Evolutionary conservation across 1,140 invertebrate species (phyloP).

Genomic region (Drosophila athabasca): DNA sequence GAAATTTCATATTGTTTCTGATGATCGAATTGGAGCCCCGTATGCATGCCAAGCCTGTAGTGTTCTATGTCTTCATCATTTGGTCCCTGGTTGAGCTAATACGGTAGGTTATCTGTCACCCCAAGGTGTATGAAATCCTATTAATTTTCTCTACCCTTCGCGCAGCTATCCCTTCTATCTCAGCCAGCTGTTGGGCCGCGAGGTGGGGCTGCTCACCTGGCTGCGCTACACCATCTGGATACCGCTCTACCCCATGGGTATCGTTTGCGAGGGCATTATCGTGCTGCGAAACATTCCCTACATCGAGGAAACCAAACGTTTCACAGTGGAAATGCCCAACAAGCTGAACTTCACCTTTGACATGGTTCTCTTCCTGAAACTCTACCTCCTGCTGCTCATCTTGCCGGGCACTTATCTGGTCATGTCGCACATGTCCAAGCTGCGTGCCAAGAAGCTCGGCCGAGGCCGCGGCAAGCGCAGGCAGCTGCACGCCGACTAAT

Average conservation of each 20-base stretch:
- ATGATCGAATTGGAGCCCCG: slow-evolving; percentile 93
- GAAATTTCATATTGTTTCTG: slow-evolving; percentile 91
- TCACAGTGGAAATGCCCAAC: slow-evolving; percentile 92
- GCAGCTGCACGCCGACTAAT: slow-evolving; percentile 39
- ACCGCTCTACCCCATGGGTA: slow-evolving; percentile 94
- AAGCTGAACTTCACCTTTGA: slow-evolving; percentile 93
- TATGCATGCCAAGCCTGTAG: slow-evolving; percentile 93
- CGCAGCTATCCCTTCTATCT: slow-evolving; percentile 95
- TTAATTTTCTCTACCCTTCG: neutral
- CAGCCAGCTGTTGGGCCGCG: slow-evolving; percentile 89
- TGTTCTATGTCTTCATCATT: slow-evolving; percentile 93
- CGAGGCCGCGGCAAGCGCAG: slow-evolving; percentile 58
- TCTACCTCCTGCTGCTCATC: slow-evolving; percentile 91
- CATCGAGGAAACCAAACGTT: slow-evolving; percentile 93
- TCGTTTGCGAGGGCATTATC: slow-evolving; percentile 93
- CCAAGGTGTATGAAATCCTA: neutral
- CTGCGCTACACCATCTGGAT: slow-evolving; percentile 97
- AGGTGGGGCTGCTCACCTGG: slow-evolving; percentile 94
- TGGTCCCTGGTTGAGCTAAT: slow-evolving; percentile 93
- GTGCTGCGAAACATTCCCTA: slow-evolving; percentile 93
- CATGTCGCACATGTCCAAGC: slow-evolving; percentile 91
- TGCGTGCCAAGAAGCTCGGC: slow-evolving; percentile 86
- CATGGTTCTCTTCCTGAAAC: slow-evolving; percentile 90
- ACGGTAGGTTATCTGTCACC: slow-evolving; percentile 85
- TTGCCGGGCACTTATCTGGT: slow-evolving; percentile 90